Evolutionary conservation across 2,113 vertebrate species (phyloP).

Genomic region (Thamnophis sirtalis): DNA sequence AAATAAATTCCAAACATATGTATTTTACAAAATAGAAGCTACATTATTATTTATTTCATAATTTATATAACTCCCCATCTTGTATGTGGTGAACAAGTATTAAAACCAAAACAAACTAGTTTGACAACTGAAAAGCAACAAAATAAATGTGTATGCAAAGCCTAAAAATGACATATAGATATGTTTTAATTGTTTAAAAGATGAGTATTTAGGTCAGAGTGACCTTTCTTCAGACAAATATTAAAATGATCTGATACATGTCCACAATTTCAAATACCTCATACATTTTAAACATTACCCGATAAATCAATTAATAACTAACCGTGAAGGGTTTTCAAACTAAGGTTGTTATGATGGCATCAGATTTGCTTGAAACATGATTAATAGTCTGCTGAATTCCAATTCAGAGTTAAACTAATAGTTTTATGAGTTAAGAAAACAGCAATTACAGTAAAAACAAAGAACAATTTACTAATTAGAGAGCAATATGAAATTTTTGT

Average conservation of each 20-base stretch:
- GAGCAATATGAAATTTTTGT: not conserved
- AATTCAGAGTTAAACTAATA: not conserved
- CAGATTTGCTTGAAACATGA: conserved; percentile 5
- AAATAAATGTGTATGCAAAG: not conserved
- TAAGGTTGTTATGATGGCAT: not conserved
- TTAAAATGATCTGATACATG: not conserved
- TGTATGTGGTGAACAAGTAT: not conserved
- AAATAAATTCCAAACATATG: not conserved
- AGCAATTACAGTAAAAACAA: conserved; percentile 15
- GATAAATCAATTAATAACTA: conserved; percentile 20
- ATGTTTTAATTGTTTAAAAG: not conserved
- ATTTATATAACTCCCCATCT: not conserved
- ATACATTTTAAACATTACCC: conserved; percentile 18
- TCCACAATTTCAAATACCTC: conserved; percentile 10
- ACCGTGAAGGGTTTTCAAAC: conserved; percentile 6
- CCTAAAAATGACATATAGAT: not conserved
- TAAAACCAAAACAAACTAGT: not conserved
- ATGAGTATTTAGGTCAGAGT: not conserved
- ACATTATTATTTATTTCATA: not conserved
- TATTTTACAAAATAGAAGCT: not conserved
- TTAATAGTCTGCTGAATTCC: conserved; percentile 9
- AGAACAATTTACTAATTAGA: not conserved
- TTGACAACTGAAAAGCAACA: not conserved
- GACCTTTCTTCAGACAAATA: conserved; percentile 4
- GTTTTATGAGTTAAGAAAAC: conserved; percentile 14